Conservation (phyloP, 2,797 vertebrate genomes). For the Clarias platycephalus region DNA sequence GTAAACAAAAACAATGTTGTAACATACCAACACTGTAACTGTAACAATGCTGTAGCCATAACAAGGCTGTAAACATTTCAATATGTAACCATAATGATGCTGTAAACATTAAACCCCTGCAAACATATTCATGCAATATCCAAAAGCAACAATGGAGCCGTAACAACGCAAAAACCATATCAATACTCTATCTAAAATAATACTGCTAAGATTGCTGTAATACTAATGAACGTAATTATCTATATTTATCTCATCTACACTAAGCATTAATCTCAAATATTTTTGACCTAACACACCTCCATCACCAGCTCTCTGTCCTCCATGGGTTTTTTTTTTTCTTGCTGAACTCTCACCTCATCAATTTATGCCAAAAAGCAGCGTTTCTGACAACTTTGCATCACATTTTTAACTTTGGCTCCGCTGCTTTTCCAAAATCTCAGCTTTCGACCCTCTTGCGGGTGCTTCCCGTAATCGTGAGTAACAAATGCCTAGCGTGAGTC, state of each 20-base stretch:
- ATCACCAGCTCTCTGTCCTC: not conserved
- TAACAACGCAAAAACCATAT: not conserved
- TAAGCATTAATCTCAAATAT: too few relatives aligned
- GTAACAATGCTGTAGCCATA: not conserved
- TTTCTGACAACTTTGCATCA: not conserved
- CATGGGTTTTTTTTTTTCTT: not conserved
- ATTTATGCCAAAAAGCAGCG: not conserved
- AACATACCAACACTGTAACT: not conserved
- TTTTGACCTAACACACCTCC: not conserved
- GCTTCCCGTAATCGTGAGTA: not conserved
- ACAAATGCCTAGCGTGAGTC: too few relatives aligned
- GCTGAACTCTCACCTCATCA: not conserved
- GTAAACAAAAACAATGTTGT: not conserved
- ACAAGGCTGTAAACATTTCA: not conserved
- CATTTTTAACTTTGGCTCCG: not conserved
- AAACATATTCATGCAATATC: too few relatives aligned
- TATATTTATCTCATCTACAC: not conserved
- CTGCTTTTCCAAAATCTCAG: not conserved
- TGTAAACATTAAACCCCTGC: too few relatives aligned
- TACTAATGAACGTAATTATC: not conserved
- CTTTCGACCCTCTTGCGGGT: not conserved
- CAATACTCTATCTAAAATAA: not conserved
- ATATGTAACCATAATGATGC: not conserved
- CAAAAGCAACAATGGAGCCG: not conserved
- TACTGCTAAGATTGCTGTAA: not conserved